Evolutionary conservation across 1,140 invertebrate species (phyloP).

Genomic region (Hyposmocoma kahamanoa): DNA sequence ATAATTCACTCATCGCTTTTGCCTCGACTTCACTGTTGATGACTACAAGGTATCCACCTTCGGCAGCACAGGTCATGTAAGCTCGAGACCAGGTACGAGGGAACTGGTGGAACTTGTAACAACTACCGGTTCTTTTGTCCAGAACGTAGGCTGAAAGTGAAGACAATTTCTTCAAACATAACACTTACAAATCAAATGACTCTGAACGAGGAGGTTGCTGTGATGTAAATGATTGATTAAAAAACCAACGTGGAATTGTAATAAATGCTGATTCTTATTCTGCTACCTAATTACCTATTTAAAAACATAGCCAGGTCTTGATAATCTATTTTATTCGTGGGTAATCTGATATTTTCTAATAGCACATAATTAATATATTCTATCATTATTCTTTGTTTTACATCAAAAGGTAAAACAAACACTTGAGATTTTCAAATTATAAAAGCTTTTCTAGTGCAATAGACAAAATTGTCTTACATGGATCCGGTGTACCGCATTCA

Average conservation of each 20-base stretch:
- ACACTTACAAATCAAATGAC: not conserved
- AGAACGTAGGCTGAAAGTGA: not conserved
- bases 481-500: conserved; percentile 3
- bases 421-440: too few relatives aligned
- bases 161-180: not conserved
- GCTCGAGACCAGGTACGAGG: not conserved
- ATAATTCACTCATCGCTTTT: not conserved
- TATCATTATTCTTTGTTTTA: too few relatives aligned
- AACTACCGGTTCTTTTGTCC: not conserved
- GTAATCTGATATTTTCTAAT: too few relatives aligned
- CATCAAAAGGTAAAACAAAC: too few relatives aligned
- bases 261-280: not conserved
- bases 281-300: not conserved
- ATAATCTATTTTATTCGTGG: not conserved
- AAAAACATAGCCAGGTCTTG: not conserved
- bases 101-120: conserved; percentile 1
- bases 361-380: too few relatives aligned
- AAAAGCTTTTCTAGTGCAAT: too few relatives aligned
- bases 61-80: not conserved
- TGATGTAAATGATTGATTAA: not conserved
- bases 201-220: not conserved
- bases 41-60: not conserved
- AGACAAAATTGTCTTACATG: too few relatives aligned
- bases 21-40: not conserved
- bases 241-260: not conserved